phyloP scores from a whole-genome alignment of 2,888 invertebrate species.

The Dermolepida albohirtum region DNA sequence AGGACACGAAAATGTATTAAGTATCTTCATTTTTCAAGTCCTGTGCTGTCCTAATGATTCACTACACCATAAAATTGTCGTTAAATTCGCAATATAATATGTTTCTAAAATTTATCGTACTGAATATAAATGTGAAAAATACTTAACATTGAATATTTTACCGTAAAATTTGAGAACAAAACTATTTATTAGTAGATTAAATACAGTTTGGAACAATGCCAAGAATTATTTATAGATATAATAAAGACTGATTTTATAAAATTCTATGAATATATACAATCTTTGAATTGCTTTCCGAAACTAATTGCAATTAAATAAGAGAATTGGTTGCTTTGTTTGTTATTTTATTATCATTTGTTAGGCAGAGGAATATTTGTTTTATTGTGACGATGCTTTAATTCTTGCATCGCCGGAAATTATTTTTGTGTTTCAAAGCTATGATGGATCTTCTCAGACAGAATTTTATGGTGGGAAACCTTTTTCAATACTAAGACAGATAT shows the following conservation, averaged over 20 bases:
- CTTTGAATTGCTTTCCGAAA: conserved; percentile 2
- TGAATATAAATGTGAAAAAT: neutral
- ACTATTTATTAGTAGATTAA: conserved; percentile 2
- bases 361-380: too few species aligned
- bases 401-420: too few species aligned
- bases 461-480: too few species aligned
- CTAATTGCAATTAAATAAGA: neutral
- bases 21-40: too few species aligned
- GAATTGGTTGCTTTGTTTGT: too few species aligned
- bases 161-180: conserved; percentile 1
- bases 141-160: conserved; percentile 3
- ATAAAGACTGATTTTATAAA: conserved; percentile 2
- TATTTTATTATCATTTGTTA: neutral
- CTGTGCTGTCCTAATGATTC: too few species aligned
- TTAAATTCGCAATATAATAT: neutral
- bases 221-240: conserved; percentile 14
- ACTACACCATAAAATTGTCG: too few species aligned
- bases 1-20: too few species aligned
- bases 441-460: too few species aligned
- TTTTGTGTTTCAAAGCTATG: too few species aligned
- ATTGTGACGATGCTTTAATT: too few species aligned
- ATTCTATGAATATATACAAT: neutral
- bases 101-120: neutral
- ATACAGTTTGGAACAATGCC: conserved; percentile 20
- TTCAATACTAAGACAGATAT: too few species aligned